phyloP scores from a whole-genome alignment of 2,888 invertebrate genomes.

The Andrena bucephala region DNA sequence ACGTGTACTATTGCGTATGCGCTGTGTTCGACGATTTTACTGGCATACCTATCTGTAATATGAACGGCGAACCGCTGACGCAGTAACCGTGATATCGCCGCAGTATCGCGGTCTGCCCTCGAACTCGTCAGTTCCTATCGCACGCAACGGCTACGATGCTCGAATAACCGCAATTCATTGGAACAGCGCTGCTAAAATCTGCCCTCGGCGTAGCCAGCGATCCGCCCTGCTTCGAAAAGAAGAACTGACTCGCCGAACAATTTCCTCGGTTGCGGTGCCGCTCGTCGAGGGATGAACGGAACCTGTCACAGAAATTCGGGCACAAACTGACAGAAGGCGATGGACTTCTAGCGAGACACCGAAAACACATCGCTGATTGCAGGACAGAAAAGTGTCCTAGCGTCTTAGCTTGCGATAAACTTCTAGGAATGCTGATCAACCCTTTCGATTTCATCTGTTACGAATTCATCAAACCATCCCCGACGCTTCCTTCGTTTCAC shows the following conservation, averaged over 20 bases:
- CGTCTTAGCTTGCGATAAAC: background rate
- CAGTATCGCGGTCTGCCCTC: constrained; percentile 56
- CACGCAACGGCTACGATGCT: constrained; percentile 37
- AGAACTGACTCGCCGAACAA: background rate
- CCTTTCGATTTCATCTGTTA: background rate
- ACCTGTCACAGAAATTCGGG: too few species aligned
- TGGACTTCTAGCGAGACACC: too few species aligned
- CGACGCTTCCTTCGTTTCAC: background rate
- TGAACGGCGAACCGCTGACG: constrained; percentile 53
- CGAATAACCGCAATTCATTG: constrained; percentile 51
- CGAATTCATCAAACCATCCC: background rate
- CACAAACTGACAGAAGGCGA: too few species aligned
- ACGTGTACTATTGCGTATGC: constrained; percentile 38
- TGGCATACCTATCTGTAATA: constrained; percentile 34
- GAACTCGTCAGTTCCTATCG: constrained; percentile 41
- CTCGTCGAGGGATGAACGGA: too few species aligned
- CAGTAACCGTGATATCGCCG: constrained; percentile 58
- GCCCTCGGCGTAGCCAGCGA: constrained; percentile 12
- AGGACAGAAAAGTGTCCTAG: too few species aligned
- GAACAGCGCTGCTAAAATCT: constrained; percentile 6
- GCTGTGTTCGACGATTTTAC: constrained; percentile 30
- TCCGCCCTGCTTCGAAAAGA: background rate
- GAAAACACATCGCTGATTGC: too few species aligned
- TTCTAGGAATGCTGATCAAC: background rate
- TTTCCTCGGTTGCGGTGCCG: background rate